Evolutionary conservation across 1,140 invertebrate genomes (phyloP).

Genomic region (Sarcophaga bullata): DNA sequence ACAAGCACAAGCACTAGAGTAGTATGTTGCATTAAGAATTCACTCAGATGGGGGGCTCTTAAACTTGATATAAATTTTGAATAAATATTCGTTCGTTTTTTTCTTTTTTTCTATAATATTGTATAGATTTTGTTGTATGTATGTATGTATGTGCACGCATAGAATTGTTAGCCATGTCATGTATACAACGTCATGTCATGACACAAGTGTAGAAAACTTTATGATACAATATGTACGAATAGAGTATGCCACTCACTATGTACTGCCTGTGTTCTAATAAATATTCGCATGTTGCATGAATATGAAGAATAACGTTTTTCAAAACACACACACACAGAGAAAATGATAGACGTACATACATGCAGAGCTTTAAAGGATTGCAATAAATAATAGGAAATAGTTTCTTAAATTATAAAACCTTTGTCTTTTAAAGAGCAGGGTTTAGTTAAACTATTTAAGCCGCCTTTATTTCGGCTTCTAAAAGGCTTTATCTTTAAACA

Average conservation of each 20-base stretch:
- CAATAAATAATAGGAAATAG: too few species aligned
- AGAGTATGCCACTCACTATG: neutral
- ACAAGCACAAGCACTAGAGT: too few species aligned
- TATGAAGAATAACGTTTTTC: neutral
- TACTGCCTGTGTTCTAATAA: neutral
- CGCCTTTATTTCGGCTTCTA: too few species aligned
- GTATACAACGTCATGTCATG: conserved; percentile 7
- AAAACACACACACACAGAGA: too few species aligned
- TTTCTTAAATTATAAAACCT: too few species aligned
- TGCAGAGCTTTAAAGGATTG: too few species aligned
- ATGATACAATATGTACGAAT: neutral
- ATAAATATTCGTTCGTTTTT: neutral
- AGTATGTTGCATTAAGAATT: neutral
- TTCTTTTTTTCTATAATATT: neutral
- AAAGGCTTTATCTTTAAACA: too few species aligned
- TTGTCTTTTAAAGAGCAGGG: too few species aligned
- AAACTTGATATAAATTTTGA: neutral
- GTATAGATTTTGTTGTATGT: neutral
- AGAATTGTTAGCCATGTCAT: conserved; percentile 3
- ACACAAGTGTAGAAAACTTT: conserved; percentile 24
- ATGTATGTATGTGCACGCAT: neutral
- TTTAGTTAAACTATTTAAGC: too few species aligned
- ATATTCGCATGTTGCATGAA: neutral
- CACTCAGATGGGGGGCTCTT: too few species aligned
- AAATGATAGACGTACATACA: too few species aligned